These are phyloP conservation scores for Siniperca knerii DNA, from an alignment of 2,113 vertebrate genomes.

Conservation along the genomic window DNA sequence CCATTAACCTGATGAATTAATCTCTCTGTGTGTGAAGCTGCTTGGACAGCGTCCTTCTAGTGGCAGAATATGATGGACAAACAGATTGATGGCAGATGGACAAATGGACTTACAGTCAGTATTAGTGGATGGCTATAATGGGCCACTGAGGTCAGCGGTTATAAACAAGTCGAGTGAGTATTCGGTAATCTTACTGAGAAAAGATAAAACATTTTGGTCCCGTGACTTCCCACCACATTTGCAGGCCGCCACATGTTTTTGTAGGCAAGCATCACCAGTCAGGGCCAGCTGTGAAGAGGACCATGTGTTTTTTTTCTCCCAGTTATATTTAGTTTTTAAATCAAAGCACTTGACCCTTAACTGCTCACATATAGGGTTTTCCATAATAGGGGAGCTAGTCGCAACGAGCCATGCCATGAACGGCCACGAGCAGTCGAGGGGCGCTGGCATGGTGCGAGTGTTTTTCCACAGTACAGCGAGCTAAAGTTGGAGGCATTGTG, in stretches of 20 bases:
- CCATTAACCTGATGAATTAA: constrained; percentile 57
- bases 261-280: neutral
- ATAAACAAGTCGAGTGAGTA: neutral
- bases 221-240: constrained; percentile 13
- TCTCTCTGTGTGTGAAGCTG: neutral
- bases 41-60: neutral
- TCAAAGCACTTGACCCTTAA: neutral
- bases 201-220: neutral
- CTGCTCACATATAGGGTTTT: neutral
- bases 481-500: neutral
- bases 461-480: neutral
- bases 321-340: neutral
- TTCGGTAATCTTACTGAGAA: neutral
- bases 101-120: constrained; percentile 29
- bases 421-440: neutral
- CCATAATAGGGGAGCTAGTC: neutral
- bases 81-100: constrained; percentile 56
- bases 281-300: neutral
- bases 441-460: neutral
- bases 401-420: neutral
- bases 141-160: neutral
- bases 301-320: neutral
- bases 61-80: constrained; percentile 14
- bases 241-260: neutral
- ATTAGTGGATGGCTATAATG: constrained; percentile 16